phyloP scores from a whole-genome alignment of 2,113 vertebrate species.

The Butorides virescens region DNA sequence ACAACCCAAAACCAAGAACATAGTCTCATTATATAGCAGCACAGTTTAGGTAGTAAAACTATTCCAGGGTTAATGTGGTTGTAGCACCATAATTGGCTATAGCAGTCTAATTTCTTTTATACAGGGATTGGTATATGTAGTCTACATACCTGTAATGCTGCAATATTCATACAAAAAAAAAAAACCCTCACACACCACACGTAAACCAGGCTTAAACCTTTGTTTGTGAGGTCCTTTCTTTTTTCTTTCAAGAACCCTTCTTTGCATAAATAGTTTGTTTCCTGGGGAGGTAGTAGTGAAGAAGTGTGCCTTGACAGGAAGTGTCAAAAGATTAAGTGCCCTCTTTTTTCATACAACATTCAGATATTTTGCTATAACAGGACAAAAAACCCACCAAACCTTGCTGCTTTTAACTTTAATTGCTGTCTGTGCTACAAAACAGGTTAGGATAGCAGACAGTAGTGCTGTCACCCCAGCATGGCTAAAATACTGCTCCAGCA shows the following conservation, averaged over 20 bases:
- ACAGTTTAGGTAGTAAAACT: not conserved
- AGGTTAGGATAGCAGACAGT: not conserved
- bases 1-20: not conserved
- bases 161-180: not conserved
- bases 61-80: not conserved
- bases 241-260: not conserved
- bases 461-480: not conserved
- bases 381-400: too few species aligned
- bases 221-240: not conserved
- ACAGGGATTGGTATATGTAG: accelerated
- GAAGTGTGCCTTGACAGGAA: not conserved
- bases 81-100: not conserved
- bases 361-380: not conserved
- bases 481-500: not conserved
- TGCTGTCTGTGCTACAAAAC: not conserved
- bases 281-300: not conserved
- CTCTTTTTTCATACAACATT: not conserved
- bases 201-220: not conserved
- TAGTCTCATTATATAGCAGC: not conserved
- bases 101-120: not conserved
- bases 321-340: not conserved
- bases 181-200: accelerated
- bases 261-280: not conserved
- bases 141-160: not conserved
- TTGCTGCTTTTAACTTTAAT: not conserved